phyloP scores from a whole-genome alignment of 2,113 vertebrate species.

The Athene cunicularia region DNA sequence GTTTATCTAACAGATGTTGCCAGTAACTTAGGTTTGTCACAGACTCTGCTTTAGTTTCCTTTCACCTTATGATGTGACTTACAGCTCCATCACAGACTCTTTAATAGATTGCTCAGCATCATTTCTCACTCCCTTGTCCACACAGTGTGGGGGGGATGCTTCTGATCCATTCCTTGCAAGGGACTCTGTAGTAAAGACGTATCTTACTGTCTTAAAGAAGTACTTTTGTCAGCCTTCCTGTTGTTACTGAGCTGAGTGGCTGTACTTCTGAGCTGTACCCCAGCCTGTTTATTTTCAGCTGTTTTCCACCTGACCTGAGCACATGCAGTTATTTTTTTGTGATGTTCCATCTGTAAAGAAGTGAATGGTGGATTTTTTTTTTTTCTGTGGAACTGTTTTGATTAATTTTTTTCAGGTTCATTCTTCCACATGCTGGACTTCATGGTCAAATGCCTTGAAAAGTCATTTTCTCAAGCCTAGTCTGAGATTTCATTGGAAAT shows the following conservation, averaged over 20 bases:
- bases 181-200: background rate
- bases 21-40: constrained; percentile 10
- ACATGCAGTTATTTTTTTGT: background rate
- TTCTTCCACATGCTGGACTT: constrained; percentile 1
- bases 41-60: background rate
- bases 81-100: background rate
- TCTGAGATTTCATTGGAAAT: constrained; percentile 14
- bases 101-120: constrained; percentile 14
- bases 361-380: background rate
- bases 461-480: constrained; percentile 10
- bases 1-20: constrained; percentile 33
- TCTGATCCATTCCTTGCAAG: constrained; percentile 31
- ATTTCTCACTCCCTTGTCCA: constrained; percentile 27
- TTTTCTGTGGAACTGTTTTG: background rate
- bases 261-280: constrained; percentile 13
- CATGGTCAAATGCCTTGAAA: background rate
- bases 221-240: background rate
- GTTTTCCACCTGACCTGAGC: constrained; percentile 35
- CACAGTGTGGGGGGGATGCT: background rate
- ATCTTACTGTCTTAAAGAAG: background rate
- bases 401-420: constrained; percentile 7
- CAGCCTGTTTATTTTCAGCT: constrained; percentile 35
- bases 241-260: background rate
- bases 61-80: constrained; percentile 16
- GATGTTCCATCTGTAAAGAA: background rate